Conservation (phyloP, 2,113 vertebrate species). For the Alouatta palliata region DNA sequence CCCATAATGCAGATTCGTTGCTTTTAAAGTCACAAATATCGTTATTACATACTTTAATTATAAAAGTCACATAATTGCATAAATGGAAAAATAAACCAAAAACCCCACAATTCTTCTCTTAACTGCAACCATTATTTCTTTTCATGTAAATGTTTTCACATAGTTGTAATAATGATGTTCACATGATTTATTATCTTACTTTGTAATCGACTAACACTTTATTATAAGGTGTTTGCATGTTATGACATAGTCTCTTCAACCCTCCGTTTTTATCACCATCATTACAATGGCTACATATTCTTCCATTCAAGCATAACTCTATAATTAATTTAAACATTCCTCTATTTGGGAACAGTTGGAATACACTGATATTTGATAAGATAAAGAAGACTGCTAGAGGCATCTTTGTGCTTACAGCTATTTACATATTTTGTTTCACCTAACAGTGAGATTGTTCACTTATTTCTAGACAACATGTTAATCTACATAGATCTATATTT, state of each 20-base stretch:
- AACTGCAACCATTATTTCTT: constrained; percentile 15
- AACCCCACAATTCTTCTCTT: not conserved
- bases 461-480: not conserved
- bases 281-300: not conserved
- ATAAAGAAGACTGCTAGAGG: not conserved
- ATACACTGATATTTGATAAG: not conserved
- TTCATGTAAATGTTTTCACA: not conserved
- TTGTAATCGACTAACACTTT: not conserved
- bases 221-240: not conserved
- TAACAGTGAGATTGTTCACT: not conserved
- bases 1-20: not conserved
- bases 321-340: not conserved
- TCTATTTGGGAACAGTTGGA: not conserved
- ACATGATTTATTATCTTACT: not conserved
- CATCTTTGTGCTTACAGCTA: not conserved
- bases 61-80: not conserved
- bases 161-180: not conserved
- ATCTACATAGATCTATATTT: not conserved
- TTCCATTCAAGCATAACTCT: not conserved
- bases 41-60: not conserved
- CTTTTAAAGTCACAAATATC: not conserved
- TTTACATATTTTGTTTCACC: not conserved
- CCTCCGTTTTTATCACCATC: not conserved
- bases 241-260: not conserved
- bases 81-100: constrained; percentile 22